Evolutionary conservation across 1,140 invertebrate species (phyloP).

Genomic region (Berghia stephanieae): DNA sequence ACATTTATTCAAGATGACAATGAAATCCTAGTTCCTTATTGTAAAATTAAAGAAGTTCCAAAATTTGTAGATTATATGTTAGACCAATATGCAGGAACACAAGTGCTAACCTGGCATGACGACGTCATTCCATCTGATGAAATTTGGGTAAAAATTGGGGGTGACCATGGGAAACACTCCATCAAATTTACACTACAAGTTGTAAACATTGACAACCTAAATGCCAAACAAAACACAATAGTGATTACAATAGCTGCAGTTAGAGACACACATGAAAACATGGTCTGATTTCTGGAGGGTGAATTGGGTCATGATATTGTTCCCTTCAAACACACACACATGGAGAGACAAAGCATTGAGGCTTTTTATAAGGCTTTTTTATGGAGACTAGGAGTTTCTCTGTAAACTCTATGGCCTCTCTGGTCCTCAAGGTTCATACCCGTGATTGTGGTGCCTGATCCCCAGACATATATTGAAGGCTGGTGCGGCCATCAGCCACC

Average conservation of each 20-base stretch:
- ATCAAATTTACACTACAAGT: constrained; percentile 25
- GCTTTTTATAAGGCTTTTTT: constrained; percentile 5
- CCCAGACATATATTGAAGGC: not conserved
- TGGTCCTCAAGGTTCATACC: not conserved
- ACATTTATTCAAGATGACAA: not conserved
- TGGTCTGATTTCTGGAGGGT: not conserved
- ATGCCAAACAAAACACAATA: constrained; percentile 16
- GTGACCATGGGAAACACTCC: constrained; percentile 14
- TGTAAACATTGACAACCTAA: constrained; percentile 2
- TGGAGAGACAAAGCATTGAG: constrained; percentile 14
- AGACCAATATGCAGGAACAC: not conserved
- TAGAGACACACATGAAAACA: constrained; percentile 10
- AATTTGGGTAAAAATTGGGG: constrained; percentile 24
- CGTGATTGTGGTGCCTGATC: not conserved
- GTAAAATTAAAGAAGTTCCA: not conserved
- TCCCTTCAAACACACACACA: not conserved
- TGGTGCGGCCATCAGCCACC: not conserved
- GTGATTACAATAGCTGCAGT: not conserved
- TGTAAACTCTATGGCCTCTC: constrained; percentile 22
- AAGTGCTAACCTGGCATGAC: constrained; percentile 15
- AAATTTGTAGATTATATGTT: not conserved
- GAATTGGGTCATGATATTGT: not conserved
- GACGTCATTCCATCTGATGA: constrained; percentile 6
- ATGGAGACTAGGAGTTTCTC: constrained; percentile 25
- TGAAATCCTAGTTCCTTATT: not conserved